A percentile compares a stretch with the other conserved stretches of the same genome.
phyloP scores from a whole-genome alignment of 2,113 vertebrate genomes.

The Rhinichthys klamathensis region DNA sequence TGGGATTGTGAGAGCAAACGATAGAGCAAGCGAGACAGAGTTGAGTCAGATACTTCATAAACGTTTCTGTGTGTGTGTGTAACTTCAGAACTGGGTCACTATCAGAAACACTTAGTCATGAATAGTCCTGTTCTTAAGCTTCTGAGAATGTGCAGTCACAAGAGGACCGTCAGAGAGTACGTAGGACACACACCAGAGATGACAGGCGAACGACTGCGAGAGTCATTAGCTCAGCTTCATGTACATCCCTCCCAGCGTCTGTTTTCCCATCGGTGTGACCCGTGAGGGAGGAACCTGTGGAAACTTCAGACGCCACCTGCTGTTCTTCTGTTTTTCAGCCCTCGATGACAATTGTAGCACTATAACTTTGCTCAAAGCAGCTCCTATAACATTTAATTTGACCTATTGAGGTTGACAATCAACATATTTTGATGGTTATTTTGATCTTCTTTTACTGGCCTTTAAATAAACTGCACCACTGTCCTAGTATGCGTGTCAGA shows the following conservation, averaged over 20 bases:
- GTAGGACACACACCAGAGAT: not conserved
- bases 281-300: conserved; percentile 27
- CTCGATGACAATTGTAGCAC: not conserved
- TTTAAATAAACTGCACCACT: too few relatives aligned
- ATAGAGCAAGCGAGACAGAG: not conserved
- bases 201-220: not conserved
- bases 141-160: not conserved
- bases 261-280: conserved; percentile 10
- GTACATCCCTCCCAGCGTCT: conserved; percentile 6
- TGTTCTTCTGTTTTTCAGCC: not conserved
- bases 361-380: too few relatives aligned
- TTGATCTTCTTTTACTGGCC: not conserved
- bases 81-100: not conserved
- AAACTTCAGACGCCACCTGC: conserved; percentile 10
- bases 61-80: not conserved
- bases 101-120: not conserved
- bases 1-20: not conserved
- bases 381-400: not conserved
- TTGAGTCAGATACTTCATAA: not conserved
- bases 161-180: not conserved
- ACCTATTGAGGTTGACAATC: not conserved
- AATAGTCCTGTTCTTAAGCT: not conserved
- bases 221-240: conserved; percentile 1
- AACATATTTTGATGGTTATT: not conserved
- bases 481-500: not conserved